Base-by-base conservation (phyloP, 37 sponge, comb jelly and placozoan genomes). In the Oopsacas minuta region DNA sequence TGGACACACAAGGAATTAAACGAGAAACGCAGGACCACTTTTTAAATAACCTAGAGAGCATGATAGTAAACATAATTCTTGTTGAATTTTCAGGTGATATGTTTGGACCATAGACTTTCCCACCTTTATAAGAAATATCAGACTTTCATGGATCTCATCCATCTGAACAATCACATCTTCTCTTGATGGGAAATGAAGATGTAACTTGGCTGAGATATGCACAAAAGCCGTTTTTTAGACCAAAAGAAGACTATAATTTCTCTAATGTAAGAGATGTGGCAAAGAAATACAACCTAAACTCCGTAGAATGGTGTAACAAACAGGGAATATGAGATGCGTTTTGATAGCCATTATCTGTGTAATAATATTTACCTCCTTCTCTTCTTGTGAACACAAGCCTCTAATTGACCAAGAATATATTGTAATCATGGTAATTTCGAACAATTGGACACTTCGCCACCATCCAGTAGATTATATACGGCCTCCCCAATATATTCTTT, bases 171-270 rank as follows among this genome's bases (percentile, higher is more conserved):
- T 61, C 28, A 61, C 22, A 61, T 61, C 28, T 3, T 61, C 28
- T 34, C 28, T 61, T 61, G 22, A n/a, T 32, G 75, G 49, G 15
- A 61, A 61, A 61, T 32, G 75, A 61, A 61, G 75, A 61, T 32
- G 75, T 61, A 5, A 61, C 75, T 3, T 12, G 75, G 75, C 20
- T 61, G 28, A 61, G 75, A 10, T 61, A 61, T 15, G 49, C 28
- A 61, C 75, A 61, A 61, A 46, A 61, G 75, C 28, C 5, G 22
- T 61, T 61, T 61, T 61, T 34, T 61, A 61, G 75, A 34, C 75
- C 75, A 61, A 61, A 61, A 61, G 75, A 61, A 61, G 75, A 61
- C 32, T 61, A 61, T n/a, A 61, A 61, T n/a, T 61, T 25, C 30
- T 61, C 22, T 61, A 61, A n/a, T 61, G 75, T n/a, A 5, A 32